phyloP scores from a whole-genome alignment of 2,888 invertebrate species.

The Caenorhabditis sinica region DNA sequence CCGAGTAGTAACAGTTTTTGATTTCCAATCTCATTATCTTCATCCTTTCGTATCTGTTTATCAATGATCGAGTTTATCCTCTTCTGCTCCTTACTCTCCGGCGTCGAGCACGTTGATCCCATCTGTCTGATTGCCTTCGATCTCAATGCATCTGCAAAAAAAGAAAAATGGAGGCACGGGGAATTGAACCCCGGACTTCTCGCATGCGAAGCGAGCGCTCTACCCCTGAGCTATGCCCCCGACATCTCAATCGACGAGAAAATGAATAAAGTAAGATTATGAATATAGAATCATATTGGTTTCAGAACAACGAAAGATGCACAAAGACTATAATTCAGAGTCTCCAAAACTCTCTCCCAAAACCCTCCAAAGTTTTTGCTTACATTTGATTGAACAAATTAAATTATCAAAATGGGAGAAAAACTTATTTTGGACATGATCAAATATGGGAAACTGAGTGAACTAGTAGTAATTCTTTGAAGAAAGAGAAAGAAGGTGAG shows the following conservation, averaged over 20 bases:
- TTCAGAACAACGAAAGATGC: conserved; percentile 1
- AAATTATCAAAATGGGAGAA: background rate
- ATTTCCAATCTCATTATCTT: conserved; percentile 65
- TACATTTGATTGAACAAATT: background rate
- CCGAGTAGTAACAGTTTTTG: conserved; percentile 72
- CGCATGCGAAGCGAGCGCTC: conserved; percentile 82
- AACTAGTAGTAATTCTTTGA: conserved; percentile 18
- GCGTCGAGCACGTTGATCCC: conserved; percentile 67
- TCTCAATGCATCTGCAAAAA: conserved; percentile 47
- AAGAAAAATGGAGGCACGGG: conserved; percentile 76
- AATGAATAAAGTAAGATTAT: background rate
- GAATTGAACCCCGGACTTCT: conserved; percentile 81
- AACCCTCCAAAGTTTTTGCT: background rate
- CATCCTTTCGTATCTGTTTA: conserved; percentile 52
- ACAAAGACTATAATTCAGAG: background rate
- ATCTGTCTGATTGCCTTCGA: conserved; percentile 14
- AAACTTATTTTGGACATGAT: conserved; percentile 28
- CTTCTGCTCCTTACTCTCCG: conserved; percentile 61
- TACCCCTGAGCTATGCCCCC: conserved; percentile 78
- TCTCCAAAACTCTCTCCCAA: background rate
- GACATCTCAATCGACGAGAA: background rate
- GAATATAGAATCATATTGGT: no score
- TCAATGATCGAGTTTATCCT: conserved; percentile 55
- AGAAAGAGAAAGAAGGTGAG: background rate
- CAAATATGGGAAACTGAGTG: conserved; percentile 27